Base-by-base conservation (phyloP, 1,140 invertebrate genomes). In the Oryctes rhinoceros region DNA sequence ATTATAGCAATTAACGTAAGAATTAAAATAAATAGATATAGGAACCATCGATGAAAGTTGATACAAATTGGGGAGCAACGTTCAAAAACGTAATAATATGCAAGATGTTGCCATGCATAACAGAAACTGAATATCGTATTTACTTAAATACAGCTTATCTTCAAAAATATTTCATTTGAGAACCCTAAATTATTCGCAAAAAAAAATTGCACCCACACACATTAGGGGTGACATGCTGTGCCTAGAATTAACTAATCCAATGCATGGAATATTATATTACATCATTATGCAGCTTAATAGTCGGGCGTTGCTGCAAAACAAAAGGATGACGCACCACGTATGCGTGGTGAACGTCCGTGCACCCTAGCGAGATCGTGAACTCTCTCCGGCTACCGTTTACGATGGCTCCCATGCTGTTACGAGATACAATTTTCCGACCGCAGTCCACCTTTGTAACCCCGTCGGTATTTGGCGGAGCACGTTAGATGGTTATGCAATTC, bases 341-440 rank as follows among this genome's bases (percentile, higher is more conserved):
- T 59, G 15, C 15, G 53, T 59, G 53, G 53, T 59, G 53, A 59
- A 59, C 15, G 53, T 59, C 53, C 53, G 53, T 59, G 53, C 53
- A 59, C 18, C 53, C 53, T 59, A 18, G 53, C 53, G 53, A 59
- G 53, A 59, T 59, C 53, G 53, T 59, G 53, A 59, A 59, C 53
- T 59, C 53, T n/a, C 15, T 59, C 53, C 13, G 53, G n/a, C 53
- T 59, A 59, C 53, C 53, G 53, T 59, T 59, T 59, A 18, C 15
- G 53, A 59, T 59, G 53, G 24, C 53, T 59, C n/a, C 53, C 53
- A 59, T 59, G 53, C 53, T 59, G 53, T 6, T 44, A 3, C 39
- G 11, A 59, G 53, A 59, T 59, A 15, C 53, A n/a, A 59, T 59
- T 59, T 59, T 59, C 53, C 53, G 15, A 59, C 53, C 15, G 53